phyloP scores from a whole-genome alignment of 1,140 invertebrate species.

The Atopsyche davidsoni region DNA sequence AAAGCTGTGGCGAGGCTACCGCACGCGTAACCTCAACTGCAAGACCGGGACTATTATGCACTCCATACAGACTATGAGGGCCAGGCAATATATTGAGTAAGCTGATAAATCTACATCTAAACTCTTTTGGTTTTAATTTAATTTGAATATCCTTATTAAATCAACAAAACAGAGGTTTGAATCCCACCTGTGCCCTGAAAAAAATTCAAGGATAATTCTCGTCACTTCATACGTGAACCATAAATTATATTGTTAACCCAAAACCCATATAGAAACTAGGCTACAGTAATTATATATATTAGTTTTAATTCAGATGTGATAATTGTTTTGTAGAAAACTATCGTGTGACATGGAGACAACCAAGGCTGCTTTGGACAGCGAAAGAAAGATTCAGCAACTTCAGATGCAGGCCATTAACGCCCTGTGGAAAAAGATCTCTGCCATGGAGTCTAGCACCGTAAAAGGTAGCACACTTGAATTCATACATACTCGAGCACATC shows the following conservation, averaged over 20 bases:
- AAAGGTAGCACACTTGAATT: constrained; percentile 17
- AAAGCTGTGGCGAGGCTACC: constrained; percentile 82
- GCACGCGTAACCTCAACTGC: constrained; percentile 69
- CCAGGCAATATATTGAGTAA: constrained; percentile 83
- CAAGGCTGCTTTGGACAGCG: constrained; percentile 74
- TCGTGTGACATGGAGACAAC: constrained; percentile 75
- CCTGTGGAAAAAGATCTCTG: constrained; percentile 82
- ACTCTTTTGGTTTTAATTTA: too few relatives aligned
- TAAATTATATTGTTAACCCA: too few relatives aligned
- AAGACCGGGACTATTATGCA: constrained; percentile 66
- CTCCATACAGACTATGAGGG: constrained; percentile 71
- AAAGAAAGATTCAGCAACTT: constrained; percentile 76
- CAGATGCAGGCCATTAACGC: constrained; percentile 88
- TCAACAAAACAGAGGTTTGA: too few relatives aligned
- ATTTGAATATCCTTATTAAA: too few relatives aligned
- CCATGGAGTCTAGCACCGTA: constrained; percentile 51
- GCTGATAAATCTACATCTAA: constrained; percentile 30
- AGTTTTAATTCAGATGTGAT: too few relatives aligned
- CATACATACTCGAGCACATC: neutral
- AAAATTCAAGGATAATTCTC: too few relatives aligned
- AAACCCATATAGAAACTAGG: too few relatives aligned
- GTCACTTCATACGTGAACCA: too few relatives aligned
- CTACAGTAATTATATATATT: too few relatives aligned
- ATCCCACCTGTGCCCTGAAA: too few relatives aligned
- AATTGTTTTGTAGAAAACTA: constrained; percentile 53